Percentiles rank a stretch among this genome's conserved stretches.
phyloP scores from a whole-genome alignment of 2,888 invertebrate species.

The Epinotia nisella region DNA sequence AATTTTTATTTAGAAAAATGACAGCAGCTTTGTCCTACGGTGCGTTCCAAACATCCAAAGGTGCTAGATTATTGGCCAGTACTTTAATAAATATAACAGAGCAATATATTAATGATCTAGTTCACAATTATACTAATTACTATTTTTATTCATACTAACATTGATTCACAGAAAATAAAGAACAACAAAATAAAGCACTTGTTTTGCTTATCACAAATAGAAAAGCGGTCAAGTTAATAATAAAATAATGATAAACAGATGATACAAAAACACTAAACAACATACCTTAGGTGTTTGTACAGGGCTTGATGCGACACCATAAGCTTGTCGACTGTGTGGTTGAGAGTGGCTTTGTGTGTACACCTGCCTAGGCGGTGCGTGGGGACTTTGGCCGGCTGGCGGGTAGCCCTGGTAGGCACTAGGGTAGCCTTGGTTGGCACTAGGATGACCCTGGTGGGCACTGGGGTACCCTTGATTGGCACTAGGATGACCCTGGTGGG shows the following conservation, averaged over 20 bases:
- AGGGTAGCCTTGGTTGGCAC: conserved; percentile 47
- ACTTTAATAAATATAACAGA: background rate
- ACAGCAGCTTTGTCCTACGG: too few species aligned
- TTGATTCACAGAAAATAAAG: background rate
- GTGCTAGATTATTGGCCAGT: too few species aligned
- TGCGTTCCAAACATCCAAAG: too few species aligned
- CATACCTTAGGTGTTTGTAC: conserved; percentile 69
- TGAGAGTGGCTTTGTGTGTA: conserved; percentile 52
- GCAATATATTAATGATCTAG: background rate
- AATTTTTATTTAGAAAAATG: too few species aligned
- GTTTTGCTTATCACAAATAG: conserved; percentile 43
- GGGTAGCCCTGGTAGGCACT: conserved; percentile 52
- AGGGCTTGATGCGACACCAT: conserved; percentile 62
- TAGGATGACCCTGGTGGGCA: conserved; percentile 53
- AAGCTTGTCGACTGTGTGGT: conserved; percentile 61
- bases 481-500: conserved; percentile 49
- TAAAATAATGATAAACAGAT: conserved; percentile 23
- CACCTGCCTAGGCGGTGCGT: conserved; percentile 1
- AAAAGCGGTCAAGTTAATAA: conserved; percentile 20
- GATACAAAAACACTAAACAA: conserved; percentile 47
- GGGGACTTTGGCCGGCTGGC: background rate
- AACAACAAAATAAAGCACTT: conserved; percentile 29
- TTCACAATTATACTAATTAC: background rate
- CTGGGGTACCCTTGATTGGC: conserved; percentile 53
- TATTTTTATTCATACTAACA: background rate